phyloP scores from a whole-genome alignment of 2,888 invertebrate species.

The Eudemis profundana region DNA sequence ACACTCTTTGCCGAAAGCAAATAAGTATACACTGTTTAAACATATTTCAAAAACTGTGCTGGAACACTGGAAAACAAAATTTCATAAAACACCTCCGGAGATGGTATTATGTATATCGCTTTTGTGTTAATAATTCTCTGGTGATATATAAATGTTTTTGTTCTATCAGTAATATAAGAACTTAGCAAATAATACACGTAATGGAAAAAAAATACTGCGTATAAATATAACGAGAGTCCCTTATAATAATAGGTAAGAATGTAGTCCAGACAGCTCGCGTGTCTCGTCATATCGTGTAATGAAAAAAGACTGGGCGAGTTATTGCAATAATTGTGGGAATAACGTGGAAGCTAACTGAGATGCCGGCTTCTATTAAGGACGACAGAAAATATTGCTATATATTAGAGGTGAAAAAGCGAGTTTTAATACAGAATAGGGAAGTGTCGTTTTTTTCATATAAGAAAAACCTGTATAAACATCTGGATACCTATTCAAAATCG shows the following conservation, averaged over 20 bases:
- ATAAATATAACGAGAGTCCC: slow-evolving; percentile 27
- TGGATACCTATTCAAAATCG: no score
- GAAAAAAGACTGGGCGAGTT: slow-evolving; percentile 55
- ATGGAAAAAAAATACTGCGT: slow-evolving; percentile 27
- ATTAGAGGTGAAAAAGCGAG: slow-evolving; percentile 68
- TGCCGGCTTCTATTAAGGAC: slow-evolving; percentile 57
- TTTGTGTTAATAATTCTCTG: not conserved
- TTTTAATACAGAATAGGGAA: not conserved
- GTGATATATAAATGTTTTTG: not conserved
- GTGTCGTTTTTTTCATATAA: no score
- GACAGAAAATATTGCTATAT: slow-evolving; percentile 68
- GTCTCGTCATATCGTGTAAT: slow-evolving; percentile 57
- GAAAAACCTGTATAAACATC: no score
- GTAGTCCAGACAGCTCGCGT: slow-evolving; percentile 48
- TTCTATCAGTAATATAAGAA: slow-evolving; percentile 9
- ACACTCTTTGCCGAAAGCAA: not conserved
- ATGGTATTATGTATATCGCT: no score
- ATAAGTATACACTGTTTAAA: not conserved
- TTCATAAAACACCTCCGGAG: not conserved
- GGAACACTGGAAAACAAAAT: not conserved
- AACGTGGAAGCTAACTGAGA: slow-evolving; percentile 60
- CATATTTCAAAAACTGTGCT: no score
- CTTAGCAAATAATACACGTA: slow-evolving; percentile 29
- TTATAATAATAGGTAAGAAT: slow-evolving; percentile 42
- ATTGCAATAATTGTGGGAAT: slow-evolving; percentile 63